Base-by-base conservation (phyloP, 2,113 vertebrate species). In the Stigmatopora nigra region DNA sequence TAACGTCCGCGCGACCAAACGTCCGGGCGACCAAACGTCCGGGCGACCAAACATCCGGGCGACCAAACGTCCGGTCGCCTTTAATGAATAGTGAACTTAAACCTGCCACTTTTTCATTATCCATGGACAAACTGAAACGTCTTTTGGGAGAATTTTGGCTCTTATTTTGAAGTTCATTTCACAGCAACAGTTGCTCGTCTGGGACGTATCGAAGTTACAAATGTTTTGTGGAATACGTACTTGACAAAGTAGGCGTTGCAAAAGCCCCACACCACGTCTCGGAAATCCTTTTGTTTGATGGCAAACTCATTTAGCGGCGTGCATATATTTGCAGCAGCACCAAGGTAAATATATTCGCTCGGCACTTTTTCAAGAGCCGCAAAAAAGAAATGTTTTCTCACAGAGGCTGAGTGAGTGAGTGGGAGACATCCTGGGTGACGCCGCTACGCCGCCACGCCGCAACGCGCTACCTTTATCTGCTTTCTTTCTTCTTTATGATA, bases 151-250 rank as follows among this genome's bases (percentile, higher is more conserved):
- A 66, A 72, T 16, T 48, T 71, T 70, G 65, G 73, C 80, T 83
- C n/a, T 64, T 79, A 68, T 77, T 64, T 73, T 79, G 64, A 82
- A 75, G 84, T 86, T 86, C 55, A 78, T 78, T 74, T 75, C 65
- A 64, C 58, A 1, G 45, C 15, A n/a, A 64, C 69, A 73, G 67
- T 62, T 20, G 36, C 75, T 73, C 31, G 12, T 19, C 1, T 14
- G 46, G 67, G 67, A 76, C 64, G 64, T 81, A 58, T 16, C 1
- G 25, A 22, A 65, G 72, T 78, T 69, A 58, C 63, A 73, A 75
- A 72, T 65, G 70, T 78, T 81, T 80, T 79, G 62, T 71, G 60
- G 68, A 68, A 70, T 65, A 55, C 78, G 71, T 65, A 60, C 69
- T 74, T 13, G 63, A 20, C 63, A 57, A 71, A 65, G 36, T 12